Evolutionary conservation across 2,113 vertebrate genomes (phyloP).

Genomic region (Lophura nycthemera): DNA sequence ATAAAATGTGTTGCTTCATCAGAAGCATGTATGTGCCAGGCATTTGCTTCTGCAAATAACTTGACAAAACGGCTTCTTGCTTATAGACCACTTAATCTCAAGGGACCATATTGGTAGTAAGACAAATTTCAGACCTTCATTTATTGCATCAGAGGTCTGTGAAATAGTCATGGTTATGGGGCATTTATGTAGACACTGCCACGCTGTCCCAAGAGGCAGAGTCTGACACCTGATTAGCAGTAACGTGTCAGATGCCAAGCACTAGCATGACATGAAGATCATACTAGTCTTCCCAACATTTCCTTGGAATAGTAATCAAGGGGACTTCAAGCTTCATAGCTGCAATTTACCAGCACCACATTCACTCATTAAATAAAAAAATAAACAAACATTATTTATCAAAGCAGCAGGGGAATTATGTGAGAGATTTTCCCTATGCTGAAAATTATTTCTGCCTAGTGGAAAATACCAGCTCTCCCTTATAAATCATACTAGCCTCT

Average conservation of each 20-base stretch:
- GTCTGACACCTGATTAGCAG: neutral
- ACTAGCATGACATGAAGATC: neutral
- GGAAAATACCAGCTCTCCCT: slow-evolving; percentile 22
- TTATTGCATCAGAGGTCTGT: neutral
- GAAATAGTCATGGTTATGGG: neutral
- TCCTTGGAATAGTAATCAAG: neutral
- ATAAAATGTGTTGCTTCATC: neutral
- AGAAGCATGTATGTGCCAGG: neutral
- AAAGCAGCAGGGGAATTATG: neutral
- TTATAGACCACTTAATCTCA: neutral
- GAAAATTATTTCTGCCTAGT: neutral
- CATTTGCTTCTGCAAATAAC: neutral
- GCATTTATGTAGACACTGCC: neutral
- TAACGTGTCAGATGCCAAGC: neutral
- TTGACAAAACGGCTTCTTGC: neutral
- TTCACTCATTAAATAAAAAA: neutral
- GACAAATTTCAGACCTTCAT: neutral
- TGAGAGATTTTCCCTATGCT: neutral
- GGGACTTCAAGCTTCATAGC: neutral
- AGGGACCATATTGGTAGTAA: neutral
- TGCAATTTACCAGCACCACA: neutral
- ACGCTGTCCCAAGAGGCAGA: neutral
- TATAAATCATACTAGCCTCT: slow-evolving; percentile 17
- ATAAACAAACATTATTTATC: neutral
- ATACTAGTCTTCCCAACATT: neutral